Percentiles rank a stretch among this genome's conserved stretches.
These are phyloP conservation scores for Girardia tigrina DNA, from an alignment of 2,888 invertebrate species.

Conservation along the genomic window DNA sequence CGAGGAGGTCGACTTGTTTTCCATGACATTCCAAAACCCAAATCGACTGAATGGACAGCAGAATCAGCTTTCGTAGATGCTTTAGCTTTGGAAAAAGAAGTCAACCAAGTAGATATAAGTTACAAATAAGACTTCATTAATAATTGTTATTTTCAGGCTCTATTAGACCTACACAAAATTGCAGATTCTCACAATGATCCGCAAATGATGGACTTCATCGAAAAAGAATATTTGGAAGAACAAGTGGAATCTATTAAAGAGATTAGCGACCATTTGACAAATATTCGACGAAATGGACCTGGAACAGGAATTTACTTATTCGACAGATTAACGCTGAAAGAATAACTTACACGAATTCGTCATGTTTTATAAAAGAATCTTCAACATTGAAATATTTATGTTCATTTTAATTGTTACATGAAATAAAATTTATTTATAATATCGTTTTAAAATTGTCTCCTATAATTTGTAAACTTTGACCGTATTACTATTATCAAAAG, in stretches of 20 bases:
- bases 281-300: constrained; percentile 57
- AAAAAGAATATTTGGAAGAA: constrained; percentile 55
- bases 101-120: constrained; percentile 56
- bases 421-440: too few relatives aligned
- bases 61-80: constrained; percentile 63
- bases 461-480: too few relatives aligned
- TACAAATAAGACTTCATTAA: not conserved
- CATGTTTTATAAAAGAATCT: too few relatives aligned
- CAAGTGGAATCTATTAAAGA: constrained; percentile 56
- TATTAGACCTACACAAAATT: constrained; percentile 58
- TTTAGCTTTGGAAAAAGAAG: constrained; percentile 62
- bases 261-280: constrained; percentile 61
- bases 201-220: constrained; percentile 62
- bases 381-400: too few relatives aligned
- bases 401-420: too few relatives aligned
- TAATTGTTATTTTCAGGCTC: constrained; percentile 41
- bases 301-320: constrained; percentile 53
- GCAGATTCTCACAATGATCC: constrained; percentile 59
- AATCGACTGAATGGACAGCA: constrained; percentile 59
- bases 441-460: too few relatives aligned
- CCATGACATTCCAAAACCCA: constrained; percentile 54
- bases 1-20: constrained; percentile 64
- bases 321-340: not conserved
- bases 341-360: too few relatives aligned
- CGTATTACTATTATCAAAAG: too few relatives aligned